A percentile compares a stretch with the other conserved stretches of the same genome.
Evolutionary conservation across 2,888 invertebrate genomes (phyloP).

Genomic region (Parnassius mnemosyne): DNA sequence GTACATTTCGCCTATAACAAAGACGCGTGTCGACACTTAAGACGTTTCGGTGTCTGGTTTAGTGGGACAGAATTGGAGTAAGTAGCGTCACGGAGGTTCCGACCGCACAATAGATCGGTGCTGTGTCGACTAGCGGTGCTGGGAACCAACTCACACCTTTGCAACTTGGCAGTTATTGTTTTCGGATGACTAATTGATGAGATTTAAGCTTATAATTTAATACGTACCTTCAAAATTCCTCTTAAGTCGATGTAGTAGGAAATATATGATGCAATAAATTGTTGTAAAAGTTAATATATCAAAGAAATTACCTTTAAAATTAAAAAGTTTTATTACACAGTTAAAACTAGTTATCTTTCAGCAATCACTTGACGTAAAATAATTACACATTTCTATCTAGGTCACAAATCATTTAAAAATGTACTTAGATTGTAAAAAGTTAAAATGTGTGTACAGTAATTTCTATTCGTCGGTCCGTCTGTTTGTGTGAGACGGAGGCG

Average conservation of each 20-base stretch:
- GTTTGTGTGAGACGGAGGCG: conserved; percentile 60
- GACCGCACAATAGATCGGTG: conserved; percentile 76
- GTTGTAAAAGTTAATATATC: background rate
- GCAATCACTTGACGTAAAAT: conserved; percentile 30
- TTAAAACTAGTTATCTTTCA: conserved; percentile 32
- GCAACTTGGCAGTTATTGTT: conserved; percentile 75
- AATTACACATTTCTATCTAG: conserved; percentile 41
- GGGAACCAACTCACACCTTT: conserved; percentile 72
- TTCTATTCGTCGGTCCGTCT: conserved; percentile 60
- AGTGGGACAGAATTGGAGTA: conserved; percentile 77
- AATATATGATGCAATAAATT: background rate
- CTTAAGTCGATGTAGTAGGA: background rate
- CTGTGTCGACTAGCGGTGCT: conserved; percentile 74
- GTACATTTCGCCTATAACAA: conserved; percentile 43
- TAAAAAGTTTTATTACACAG: conserved; percentile 24
- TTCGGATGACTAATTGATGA: conserved; percentile 68
- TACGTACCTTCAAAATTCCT: conserved; percentile 17
- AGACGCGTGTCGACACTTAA: conserved; percentile 50
- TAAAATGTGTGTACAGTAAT: conserved; percentile 46
- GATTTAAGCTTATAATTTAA: conserved; percentile 28
- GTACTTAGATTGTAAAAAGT: conserved; percentile 49
- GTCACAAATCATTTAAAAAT: conserved; percentile 41
- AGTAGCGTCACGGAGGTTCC: conserved; percentile 78
- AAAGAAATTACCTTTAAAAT: background rate
- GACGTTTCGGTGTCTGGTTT: conserved; percentile 55